Evolutionary conservation across 2,888 invertebrate genomes (phyloP), one percentile per base, ranked within the genome.

Genomic region (Habrosyne pyritoides): DNA sequence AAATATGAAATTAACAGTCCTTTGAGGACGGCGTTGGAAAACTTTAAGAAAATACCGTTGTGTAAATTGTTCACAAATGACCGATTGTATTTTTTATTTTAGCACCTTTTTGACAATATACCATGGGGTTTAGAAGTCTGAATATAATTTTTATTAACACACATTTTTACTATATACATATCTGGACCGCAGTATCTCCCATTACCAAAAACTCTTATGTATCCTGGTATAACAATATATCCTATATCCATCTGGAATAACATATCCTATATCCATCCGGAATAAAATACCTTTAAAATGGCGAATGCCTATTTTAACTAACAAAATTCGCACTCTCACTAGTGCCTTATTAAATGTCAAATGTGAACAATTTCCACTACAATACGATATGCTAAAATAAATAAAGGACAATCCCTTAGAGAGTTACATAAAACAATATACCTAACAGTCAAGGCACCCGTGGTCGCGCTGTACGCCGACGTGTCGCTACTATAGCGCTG

Each of bases 321-420:
- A 28, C 28, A 28, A 28, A 28, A 28, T 28, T n/a, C n/a, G n/a
- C n/a, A n/a, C n/a, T n/a, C n/a, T n/a, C n/a, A n/a, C n/a, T n/a
- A n/a, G n/a, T n/a, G n/a, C n/a, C n/a, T n/a, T n/a, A n/a, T n/a
- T 2, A 10, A 28, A 28, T 10, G 2, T 47, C 18, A 21, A 47
- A 21, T 48, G 10, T 21, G 22, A 47, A 48, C n/a, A 48, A 24
- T n/a, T 48, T 10, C 12, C 47, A 10, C 10, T n/a, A 10, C n/a
- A 42, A 24, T 18, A 42, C 42, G 42, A 42, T 42, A 42, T 14
- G 8, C 8, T 12, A 4, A 65, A 53, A 49, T 65, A 68, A 63
- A 63, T 59, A 59, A 73, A 72, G 71, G 72, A 72, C 71, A 71
- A 54, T 66, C 70, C 70, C 52, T 52, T 56, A 61, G 59, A 54